Base-by-base conservation (phyloP, 2,113 vertebrate species). In the Corydoras sp. region DNA sequence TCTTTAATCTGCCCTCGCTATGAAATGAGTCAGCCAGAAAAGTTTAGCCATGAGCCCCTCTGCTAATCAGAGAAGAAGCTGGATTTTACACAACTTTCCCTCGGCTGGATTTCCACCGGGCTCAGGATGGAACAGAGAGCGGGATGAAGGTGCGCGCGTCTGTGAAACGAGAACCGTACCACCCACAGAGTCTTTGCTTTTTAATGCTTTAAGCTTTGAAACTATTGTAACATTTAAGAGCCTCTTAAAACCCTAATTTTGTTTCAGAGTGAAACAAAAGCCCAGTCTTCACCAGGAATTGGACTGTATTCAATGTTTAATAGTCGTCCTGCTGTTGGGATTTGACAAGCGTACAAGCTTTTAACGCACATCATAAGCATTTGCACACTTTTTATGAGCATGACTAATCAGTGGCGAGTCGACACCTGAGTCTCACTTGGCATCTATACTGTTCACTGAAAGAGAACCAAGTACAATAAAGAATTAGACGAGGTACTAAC, bases 11-110 rank as follows among this genome's bases (percentile, higher is more conserved):
- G 32, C 24, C 43, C 84, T 77, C 72, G 78, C 70, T 83, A 77
- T 81, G 80, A 83, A 78, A 81, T 81, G 82, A 88, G 82, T 82
- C 84, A 82, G 76, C 77, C 82, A 82, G 80, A 86, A 86, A 86
- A 82, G 79, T 76, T 87, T 82, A 76, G 79, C 76, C 72, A 73
- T 73, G 71, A 84, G 81, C 78, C 75, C 71, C 62, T 59, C 15
- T 63, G 80, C 77, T 76, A 79, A 85, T 74, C 70, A 61, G 68
- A 78, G 80, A n/a, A 35, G 14, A 77, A 83, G 75, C 49, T 61
- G 83, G 82, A 83, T 85, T 86, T 86, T 83, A 69, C 75, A 69
- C 75, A 80, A 81, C 75, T 75, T 78, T 83, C 73, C 74, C 76
- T 83, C 80, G 85, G 83, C 84, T 82, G 87, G 84, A 88, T 87